A percentile compares a stretch with the other conserved stretches of the same genome.
Conservation (phyloP, 2,113 vertebrate genomes). For the Seriola rivoliana region DNA sequence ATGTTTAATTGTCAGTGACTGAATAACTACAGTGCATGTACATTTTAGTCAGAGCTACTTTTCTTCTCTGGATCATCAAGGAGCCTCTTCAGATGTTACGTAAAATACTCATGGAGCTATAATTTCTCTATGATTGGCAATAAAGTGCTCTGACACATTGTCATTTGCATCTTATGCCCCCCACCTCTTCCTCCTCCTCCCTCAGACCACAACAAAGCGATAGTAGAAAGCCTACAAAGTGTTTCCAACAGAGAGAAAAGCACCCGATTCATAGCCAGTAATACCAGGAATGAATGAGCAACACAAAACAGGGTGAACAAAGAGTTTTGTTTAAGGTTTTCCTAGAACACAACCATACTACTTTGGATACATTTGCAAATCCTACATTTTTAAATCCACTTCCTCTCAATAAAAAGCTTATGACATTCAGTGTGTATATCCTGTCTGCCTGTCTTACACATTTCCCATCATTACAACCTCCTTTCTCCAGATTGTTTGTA, state of each 20-base stretch:
- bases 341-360: neutral
- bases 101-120: slow-evolving; percentile 52
- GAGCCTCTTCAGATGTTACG: slow-evolving; percentile 44
- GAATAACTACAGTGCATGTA: neutral
- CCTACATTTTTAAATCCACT: neutral
- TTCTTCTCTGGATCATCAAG: slow-evolving; percentile 2
- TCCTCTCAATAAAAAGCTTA: neutral
- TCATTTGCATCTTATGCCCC: slow-evolving; percentile 55
- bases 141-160: slow-evolving; percentile 62
- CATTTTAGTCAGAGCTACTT: neutral
- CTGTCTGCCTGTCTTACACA: slow-evolving; percentile 21
- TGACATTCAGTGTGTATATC: neutral
- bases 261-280: slow-evolving; percentile 21
- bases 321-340: neutral
- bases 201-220: slow-evolving; percentile 65
- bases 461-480: slow-evolving; percentile 56
- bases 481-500: slow-evolving; percentile 42
- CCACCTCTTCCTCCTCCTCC: slow-evolving; percentile 4
- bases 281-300: slow-evolving; percentile 51
- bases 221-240: slow-evolving; percentile 36
- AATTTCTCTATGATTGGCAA: slow-evolving; percentile 63
- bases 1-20: neutral
- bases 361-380: neutral
- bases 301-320: neutral
- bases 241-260: slow-evolving; percentile 28